Evolutionary conservation across 1,140 invertebrate species (phyloP).

Genomic region (Tetragonula clypearis): DNA sequence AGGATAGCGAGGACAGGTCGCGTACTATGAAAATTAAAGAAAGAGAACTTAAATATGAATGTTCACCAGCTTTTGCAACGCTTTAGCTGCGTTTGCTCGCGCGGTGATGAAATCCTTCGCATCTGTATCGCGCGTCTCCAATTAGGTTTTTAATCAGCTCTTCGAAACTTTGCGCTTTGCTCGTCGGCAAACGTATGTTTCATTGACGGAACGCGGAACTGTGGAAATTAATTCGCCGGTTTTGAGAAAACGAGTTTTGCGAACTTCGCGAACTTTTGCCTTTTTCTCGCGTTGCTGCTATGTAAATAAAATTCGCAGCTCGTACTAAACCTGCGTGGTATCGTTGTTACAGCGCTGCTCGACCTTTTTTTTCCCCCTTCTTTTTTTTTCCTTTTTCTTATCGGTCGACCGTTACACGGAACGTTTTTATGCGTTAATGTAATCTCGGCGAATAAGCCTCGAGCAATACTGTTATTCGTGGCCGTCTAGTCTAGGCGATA

Average conservation of each 20-base stretch:
- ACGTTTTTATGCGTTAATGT: slow-evolving; percentile 17
- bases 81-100: too few relatives aligned
- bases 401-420: background rate
- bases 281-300: background rate
- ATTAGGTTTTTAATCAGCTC: background rate
- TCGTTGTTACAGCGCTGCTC: background rate
- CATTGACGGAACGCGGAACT: background rate
- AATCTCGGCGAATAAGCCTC: slow-evolving; percentile 14
- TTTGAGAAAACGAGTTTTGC: background rate
- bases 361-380: too few relatives aligned
- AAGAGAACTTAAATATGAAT: background rate
- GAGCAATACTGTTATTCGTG: slow-evolving; percentile 27
- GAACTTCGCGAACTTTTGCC: background rate
- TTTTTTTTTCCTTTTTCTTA: background rate
- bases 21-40: background rate
- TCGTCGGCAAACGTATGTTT: background rate
- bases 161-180: background rate
- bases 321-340: background rate
- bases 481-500: background rate
- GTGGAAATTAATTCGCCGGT: background rate
- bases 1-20: too few relatives aligned
- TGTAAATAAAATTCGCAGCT: slow-evolving; percentile 21
- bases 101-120: background rate
- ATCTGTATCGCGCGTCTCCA: background rate
- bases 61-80: too few relatives aligned